phyloP scores from a whole-genome alignment of 2,888 invertebrate genomes.

The Tridacna crocea region DNA sequence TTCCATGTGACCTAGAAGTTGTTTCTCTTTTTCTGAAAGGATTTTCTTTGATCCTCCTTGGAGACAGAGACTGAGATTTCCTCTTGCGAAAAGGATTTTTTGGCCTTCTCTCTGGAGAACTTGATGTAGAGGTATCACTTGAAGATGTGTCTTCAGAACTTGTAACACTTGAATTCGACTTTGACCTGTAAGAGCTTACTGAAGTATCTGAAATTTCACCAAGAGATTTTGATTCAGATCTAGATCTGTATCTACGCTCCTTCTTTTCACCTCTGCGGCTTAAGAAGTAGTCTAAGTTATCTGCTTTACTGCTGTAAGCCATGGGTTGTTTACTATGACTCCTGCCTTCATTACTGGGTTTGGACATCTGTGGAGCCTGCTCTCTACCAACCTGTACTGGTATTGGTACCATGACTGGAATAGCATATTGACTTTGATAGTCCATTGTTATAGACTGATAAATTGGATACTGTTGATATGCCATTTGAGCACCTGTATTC shows the following conservation, averaged over 20 bases:
- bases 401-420: conserved; percentile 45
- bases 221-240: conserved; percentile 2
- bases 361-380: not conserved
- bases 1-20: conserved; percentile 23
- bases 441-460: conserved; percentile 4
- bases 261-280: not conserved
- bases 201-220: conserved; percentile 1
- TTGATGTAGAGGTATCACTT: not conserved
- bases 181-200: conserved; percentile 14
- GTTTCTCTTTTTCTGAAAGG: not conserved
- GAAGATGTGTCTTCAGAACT: not conserved
- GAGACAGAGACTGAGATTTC: conserved; percentile 17
- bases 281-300: conserved; percentile 22
- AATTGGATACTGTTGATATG: conserved; percentile 7
- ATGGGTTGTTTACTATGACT: not conserved
- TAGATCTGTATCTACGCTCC: conserved; percentile 11
- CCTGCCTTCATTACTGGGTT: not conserved
- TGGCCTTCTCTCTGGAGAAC: not conserved
- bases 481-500: not conserved
- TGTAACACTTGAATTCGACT: conserved; percentile 11
- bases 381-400: conserved; percentile 38
- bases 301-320: not conserved
- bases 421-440: conserved; percentile 14
- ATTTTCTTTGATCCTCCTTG: not conserved
- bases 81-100: conserved; percentile 17